These are phyloP conservation scores for Butastur rufipennis DNA, from an alignment of 2,113 vertebrate species.

Conservation along the genomic window DNA sequence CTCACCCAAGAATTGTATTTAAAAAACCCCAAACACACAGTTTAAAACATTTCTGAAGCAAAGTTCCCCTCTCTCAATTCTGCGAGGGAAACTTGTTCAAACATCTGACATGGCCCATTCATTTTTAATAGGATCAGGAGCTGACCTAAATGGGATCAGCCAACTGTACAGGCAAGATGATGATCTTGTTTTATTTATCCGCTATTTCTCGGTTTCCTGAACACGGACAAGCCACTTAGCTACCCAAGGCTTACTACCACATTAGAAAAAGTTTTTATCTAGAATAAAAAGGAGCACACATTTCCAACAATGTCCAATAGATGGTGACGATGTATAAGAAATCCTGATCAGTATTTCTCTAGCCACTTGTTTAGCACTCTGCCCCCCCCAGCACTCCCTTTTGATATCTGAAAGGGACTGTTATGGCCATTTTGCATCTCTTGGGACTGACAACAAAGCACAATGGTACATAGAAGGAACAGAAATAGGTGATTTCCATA, in stretches of 20 bases:
- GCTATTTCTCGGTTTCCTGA: neutral
- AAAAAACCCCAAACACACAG: no score
- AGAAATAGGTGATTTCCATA: rapidly evolving
- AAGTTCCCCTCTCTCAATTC: no score
- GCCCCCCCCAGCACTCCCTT: no score
- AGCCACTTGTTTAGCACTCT: rapidly evolving
- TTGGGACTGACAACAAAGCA: rapidly evolving
- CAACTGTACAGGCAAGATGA: rapidly evolving
- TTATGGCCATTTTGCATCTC: neutral
- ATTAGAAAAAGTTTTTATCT: neutral
- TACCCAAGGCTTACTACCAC: neutral
- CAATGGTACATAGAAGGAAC: rapidly evolving
- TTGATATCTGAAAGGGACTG: neutral
- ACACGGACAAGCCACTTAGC: neutral
- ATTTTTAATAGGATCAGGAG: neutral
- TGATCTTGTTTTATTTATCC: neutral
- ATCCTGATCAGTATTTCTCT: neutral
- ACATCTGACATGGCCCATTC: rapidly evolving
- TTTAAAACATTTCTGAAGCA: neutral
- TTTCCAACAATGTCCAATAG: neutral
- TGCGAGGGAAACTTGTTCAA: neutral
- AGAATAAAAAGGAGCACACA: neutral
- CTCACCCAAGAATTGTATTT: neutral
- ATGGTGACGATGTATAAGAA: neutral
- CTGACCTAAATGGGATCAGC: neutral